These are phyloP conservation scores for Tipula vernalis DNA, from an alignment of 2,888 invertebrate species.

Conservation along the genomic window DNA sequence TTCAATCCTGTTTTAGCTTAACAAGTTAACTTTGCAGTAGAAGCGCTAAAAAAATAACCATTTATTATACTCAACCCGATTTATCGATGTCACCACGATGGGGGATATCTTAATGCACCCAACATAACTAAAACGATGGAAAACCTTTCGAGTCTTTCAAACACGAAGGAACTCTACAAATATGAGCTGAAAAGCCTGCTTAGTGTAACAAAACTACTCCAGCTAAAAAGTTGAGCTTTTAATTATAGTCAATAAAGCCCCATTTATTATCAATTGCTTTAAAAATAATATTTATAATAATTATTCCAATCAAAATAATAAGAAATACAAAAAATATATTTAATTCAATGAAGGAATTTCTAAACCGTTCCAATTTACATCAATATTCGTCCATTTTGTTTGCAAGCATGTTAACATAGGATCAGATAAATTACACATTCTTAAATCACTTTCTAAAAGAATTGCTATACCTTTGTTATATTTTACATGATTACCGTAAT, in stretches of 20 bases:
- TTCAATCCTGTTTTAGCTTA: no score
- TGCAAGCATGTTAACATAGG: constrained; percentile 85
- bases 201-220: no score
- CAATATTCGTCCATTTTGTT: constrained; percentile 94
- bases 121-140: no score
- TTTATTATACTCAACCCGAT: no score
- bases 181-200: no score
- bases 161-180: no score
- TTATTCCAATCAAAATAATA: background rate
- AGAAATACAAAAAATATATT: constrained; percentile 15
- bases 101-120: no score
- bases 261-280: background rate
- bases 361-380: constrained; percentile 75
- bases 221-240: no score
- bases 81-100: no score
- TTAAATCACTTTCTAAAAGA: constrained; percentile 72
- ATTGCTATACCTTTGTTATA: constrained; percentile 74
- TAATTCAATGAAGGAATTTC: constrained; percentile 71
- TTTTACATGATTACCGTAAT: constrained; percentile 58
- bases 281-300: background rate
- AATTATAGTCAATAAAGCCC: background rate
- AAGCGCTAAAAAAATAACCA: no score
- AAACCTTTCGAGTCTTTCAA: no score
- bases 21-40: no score
- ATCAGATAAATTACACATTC: constrained; percentile 62